Base-by-base conservation (phyloP, 1,140 invertebrate species). In the Drosophila sturtevanti region DNA sequence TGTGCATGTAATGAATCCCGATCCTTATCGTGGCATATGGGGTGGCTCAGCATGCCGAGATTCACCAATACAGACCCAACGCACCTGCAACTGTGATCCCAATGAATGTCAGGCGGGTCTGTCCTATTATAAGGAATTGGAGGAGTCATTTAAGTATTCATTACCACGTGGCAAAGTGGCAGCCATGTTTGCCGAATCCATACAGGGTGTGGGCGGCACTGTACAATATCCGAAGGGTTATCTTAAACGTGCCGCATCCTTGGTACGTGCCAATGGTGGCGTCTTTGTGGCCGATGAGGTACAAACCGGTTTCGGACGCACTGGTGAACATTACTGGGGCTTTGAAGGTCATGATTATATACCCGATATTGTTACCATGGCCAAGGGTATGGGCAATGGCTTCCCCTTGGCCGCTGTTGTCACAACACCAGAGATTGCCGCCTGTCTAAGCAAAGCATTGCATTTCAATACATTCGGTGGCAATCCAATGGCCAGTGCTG, bases 391-490 rank as follows among this genome's bases (percentile, higher is more conserved):
- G 51, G 96, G 96, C 0, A 99, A 99, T 92, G 98, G 98, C 1
- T 99, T 97, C 92, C 98, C 98, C 0, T 92, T 99, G 87, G 98
- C 95, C 1, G 98, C 98, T 12, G 97, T 99, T 0, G 96, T 98
- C 0, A 87, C 84, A 6, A 98, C 96, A 0, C 94, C 94, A 4
- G 95, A 96, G 91, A 97, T 99, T 61, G 97, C 98, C 0, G 91
- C 94, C 11, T 93, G 94, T 5, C 93, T 99, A 76, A 94, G 94
- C 0, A 93, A 94, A 76, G 97, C 97, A 0, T 89, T 94, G 7
- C 97, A 98, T 93, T 99, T 99, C 90, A 99, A 99, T 91, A 99
- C 98, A 0, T 99, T 96, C 92, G 84, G 84, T 6, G 98, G 98
- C 6, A 99, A 99, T 93, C 97, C 98, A 0, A 77, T 99, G 72